Evolutionary conservation across 2,888 invertebrate genomes (phyloP), one percentile per base, ranked within the genome.

Genomic region (Tiliacea aurago): DNA sequence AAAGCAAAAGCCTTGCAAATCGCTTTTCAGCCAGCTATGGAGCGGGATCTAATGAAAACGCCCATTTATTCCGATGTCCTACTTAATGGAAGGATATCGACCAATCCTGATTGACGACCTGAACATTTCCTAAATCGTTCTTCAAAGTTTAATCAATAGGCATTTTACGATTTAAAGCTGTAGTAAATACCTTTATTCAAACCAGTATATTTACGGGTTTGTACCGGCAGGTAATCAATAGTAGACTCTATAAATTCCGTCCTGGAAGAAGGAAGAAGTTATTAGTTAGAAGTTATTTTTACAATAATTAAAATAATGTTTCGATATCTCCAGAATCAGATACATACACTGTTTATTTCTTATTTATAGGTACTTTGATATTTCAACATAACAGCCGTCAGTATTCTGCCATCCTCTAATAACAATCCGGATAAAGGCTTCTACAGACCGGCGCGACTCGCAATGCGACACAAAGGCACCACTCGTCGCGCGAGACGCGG

Each of bases 21-120:
- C 78, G 77, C 66, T 66, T 86, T 76, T 76, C 67, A 43, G 51
- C 67, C 23, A 59, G 62, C 75, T 76, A 63, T 64, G 63, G 73
- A 66, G 65, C 62, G 68, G 76, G 68, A 70, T 85, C 76, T 87
- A 89, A 90, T 90, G 88, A 89, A 87, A 88, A 86, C 78, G 73
- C 73, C 85, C 83, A 89, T 89, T 90, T 87, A 87, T 85, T 85
- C 82, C 81, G 74, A 74, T 87, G 86, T 84, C 80, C 78, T 67
- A 81, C 74, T 83, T 89, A 88, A 90, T 90, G 87, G 89, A 88
- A 80, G 87, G 86, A 86, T 87, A 87, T 84, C 81, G 79, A 78
- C 75, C 80, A 81, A 84, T 85, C 83, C 73, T 76, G 83, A 76
- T 86, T 75, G 77, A 75, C 75, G 81, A 82, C 84, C 83, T 81